These are phyloP conservation scores for Mactromeris polynyma DNA, from an alignment of 2,888 invertebrate species.

Conservation along the genomic window DNA sequence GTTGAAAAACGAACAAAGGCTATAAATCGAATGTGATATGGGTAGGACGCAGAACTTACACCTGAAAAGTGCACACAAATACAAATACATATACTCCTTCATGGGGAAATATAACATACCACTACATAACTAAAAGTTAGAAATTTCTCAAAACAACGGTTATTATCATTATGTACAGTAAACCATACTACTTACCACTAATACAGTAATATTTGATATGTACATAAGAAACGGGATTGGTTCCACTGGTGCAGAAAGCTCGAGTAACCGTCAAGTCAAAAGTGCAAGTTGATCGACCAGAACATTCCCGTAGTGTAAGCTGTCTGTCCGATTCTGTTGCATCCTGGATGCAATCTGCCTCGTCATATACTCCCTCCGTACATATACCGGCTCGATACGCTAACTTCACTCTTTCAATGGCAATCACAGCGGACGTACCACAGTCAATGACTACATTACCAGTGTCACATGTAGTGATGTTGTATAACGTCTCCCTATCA, in stretches of 20 bases:
- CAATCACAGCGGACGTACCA: not conserved
- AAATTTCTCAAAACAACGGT: too few relatives aligned
- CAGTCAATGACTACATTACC: not conserved
- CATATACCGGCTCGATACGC: not conserved
- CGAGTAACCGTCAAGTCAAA: not conserved
- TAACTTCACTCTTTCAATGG: not conserved
- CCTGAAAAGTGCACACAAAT: too few relatives aligned
- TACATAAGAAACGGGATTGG: not conserved
- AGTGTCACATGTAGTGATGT: not conserved
- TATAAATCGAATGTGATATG: too few relatives aligned
- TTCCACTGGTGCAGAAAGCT: slow-evolving; percentile 3
- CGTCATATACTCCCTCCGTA: not conserved
- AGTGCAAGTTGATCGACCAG: not conserved
- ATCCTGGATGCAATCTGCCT: not conserved
- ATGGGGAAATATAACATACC: too few relatives aligned
- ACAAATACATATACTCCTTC: too few relatives aligned
- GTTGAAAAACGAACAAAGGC: too few relatives aligned
- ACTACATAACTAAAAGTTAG: too few relatives aligned
- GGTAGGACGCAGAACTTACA: too few relatives aligned
- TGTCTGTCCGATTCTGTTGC: not conserved
- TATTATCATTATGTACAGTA: too few relatives aligned
- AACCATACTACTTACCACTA: not conserved
- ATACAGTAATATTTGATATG: slow-evolving; percentile 24
- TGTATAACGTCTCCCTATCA: not conserved
- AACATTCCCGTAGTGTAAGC: not conserved